These are phyloP conservation scores for Atrina japonica DNA, from an alignment of 2,888 invertebrate genomes.

Conservation along the genomic window DNA sequence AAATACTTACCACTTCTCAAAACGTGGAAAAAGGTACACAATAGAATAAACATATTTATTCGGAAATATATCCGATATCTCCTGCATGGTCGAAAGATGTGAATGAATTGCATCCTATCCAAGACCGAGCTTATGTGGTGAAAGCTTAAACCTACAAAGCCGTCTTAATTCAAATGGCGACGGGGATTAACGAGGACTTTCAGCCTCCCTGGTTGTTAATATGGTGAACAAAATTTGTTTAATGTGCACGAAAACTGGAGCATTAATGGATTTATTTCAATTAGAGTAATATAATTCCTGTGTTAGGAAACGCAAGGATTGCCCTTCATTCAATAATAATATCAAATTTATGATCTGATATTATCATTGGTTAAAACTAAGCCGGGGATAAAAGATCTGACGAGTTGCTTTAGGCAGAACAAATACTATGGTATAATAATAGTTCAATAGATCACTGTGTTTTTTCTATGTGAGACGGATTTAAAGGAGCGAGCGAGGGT, in stretches of 20 bases:
- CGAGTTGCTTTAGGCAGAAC: conserved; percentile 33
- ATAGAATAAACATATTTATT: too few species aligned
- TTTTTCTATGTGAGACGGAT: conserved; percentile 29
- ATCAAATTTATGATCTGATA: conserved; percentile 24
- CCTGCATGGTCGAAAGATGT: neutral
- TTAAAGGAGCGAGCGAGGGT: conserved; percentile 22
- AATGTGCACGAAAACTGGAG: conserved; percentile 33
- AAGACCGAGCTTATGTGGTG: neutral
- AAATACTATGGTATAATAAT: conserved; percentile 37
- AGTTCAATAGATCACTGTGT: conserved; percentile 38
- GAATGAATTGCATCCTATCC: neutral
- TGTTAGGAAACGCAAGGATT: conserved; percentile 22
- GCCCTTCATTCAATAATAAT: conserved; percentile 33
- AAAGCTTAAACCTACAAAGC: conserved; percentile 17
- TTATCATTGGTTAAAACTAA: conserved; percentile 42
- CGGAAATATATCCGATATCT: neutral
- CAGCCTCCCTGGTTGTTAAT: conserved; percentile 36
- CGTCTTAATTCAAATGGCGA: conserved; percentile 35
- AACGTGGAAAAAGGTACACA: too few species aligned
- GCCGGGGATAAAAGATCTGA: conserved; percentile 45
- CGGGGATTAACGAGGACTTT: conserved; percentile 26
- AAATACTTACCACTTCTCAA: too few species aligned
- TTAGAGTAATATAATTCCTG: conserved; percentile 36
- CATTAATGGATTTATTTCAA: conserved; percentile 44
- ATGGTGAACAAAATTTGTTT: conserved; percentile 10